Evolutionary conservation across 2,113 vertebrate genomes (phyloP).

Genomic region (Fregata magnificens): DNA sequence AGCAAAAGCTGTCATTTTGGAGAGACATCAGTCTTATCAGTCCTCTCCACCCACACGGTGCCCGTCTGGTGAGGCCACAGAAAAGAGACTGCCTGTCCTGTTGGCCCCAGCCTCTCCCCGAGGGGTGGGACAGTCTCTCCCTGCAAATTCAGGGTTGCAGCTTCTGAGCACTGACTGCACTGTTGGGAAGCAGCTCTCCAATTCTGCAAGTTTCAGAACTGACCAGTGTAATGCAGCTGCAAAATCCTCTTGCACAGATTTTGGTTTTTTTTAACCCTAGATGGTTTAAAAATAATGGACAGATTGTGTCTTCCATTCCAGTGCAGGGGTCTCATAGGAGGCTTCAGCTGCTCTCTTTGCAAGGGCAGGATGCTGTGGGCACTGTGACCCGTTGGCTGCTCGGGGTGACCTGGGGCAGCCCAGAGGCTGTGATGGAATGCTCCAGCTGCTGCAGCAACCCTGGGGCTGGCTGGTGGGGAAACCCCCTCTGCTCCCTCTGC

Average conservation of each 20-base stretch:
- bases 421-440: neutral
- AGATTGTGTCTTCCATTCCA: neutral
- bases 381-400: neutral
- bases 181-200: neutral
- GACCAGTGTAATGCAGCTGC: neutral
- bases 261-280: fast-evolving
- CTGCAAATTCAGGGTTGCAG: neutral
- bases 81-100: fast-evolving
- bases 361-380: neutral
- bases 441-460: neutral
- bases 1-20: neutral
- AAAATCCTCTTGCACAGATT: neutral
- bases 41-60: neutral
- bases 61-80: neutral
- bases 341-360: neutral
- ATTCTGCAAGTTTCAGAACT: neutral
- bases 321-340: neutral
- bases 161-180: neutral
- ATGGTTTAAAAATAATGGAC: neutral
- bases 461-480: neutral
- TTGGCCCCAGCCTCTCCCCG: neutral
- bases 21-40: neutral
- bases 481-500: neutral
- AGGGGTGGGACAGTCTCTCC: neutral
- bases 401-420: neutral